Percentiles rank a stretch among this genome's conserved stretches.
Evolutionary conservation across 2,797 vertebrate genomes (phyloP).

Genomic region (Vireo griseus): DNA sequence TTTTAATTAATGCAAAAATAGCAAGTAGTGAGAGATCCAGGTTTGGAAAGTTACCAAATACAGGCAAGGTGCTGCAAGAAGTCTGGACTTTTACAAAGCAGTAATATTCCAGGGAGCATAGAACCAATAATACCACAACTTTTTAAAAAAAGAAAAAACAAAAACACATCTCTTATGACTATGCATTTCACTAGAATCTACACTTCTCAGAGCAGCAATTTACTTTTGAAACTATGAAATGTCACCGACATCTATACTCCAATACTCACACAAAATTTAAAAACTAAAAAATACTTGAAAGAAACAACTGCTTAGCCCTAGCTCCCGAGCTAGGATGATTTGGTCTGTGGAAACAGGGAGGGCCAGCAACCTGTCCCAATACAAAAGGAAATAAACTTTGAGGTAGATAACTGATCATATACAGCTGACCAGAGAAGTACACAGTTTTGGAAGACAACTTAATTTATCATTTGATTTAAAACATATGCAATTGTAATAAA

Average conservation of each 20-base stretch:
- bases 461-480: slow-evolving; percentile 82
- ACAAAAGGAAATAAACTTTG: slow-evolving; percentile 94
- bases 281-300: slow-evolving; percentile 84
- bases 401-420: slow-evolving; percentile 98
- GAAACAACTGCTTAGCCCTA: slow-evolving; percentile 86
- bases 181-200: slow-evolving; percentile 85
- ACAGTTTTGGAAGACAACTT: slow-evolving; percentile 92
- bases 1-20: slow-evolving; percentile 81
- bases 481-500: slow-evolving; percentile 80
- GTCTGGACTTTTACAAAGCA: slow-evolving; percentile 83
- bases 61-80: slow-evolving; percentile 77
- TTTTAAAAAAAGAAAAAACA: slow-evolving; percentile 70
- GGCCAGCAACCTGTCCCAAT: slow-evolving; percentile 94
- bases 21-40: slow-evolving; percentile 80
- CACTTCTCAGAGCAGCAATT: slow-evolving; percentile 87
- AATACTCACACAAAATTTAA: slow-evolving; percentile 84
- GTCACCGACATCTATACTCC: slow-evolving; percentile 83
- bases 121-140: slow-evolving; percentile 87
- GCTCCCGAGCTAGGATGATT: slow-evolving; percentile 96
- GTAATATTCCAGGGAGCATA: slow-evolving; percentile 83
- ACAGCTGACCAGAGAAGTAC: slow-evolving; percentile 91
- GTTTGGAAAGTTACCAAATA: slow-evolving; percentile 72
- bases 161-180: slow-evolving; percentile 81
- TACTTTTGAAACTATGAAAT: slow-evolving; percentile 89
- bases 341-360: slow-evolving; percentile 97